These are phyloP conservation scores for Girardinus metallicus DNA, from an alignment of 2,797 vertebrate species.

Conservation along the genomic window DNA sequence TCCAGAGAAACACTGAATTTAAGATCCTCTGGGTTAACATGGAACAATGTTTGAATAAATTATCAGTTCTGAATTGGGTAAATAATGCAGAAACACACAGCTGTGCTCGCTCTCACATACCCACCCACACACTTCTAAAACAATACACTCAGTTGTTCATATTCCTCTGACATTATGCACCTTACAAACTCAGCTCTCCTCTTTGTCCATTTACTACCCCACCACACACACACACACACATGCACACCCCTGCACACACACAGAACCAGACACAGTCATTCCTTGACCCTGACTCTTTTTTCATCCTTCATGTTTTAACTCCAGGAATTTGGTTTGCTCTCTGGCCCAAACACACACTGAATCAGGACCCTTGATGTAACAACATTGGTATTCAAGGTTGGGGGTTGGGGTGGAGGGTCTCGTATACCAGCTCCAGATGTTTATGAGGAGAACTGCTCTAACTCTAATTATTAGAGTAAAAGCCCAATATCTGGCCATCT, in stretches of 20 bases:
- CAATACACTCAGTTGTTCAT: conserved; percentile 47
- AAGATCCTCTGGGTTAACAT: conserved; percentile 22
- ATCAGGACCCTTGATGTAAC: conserved; percentile 69
- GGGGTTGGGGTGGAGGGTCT: conserved; percentile 28
- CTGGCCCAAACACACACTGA: conserved; percentile 25
- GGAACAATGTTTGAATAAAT: conserved; percentile 39
- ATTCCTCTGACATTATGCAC: conserved; percentile 27
- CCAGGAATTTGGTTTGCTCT: conserved; percentile 53
- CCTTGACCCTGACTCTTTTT: conserved; percentile 33
- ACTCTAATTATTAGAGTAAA: conserved; percentile 7
- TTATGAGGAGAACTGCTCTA: conserved; percentile 18
- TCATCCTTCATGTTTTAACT: conserved; percentile 45
- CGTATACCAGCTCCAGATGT: conserved; percentile 70
- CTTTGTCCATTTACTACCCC: conserved; percentile 27
- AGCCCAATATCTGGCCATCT: neutral
- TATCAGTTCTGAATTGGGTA: conserved; percentile 38
- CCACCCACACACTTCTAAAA: conserved; percentile 41
- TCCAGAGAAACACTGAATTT: conserved; percentile 18
- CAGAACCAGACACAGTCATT: neutral
- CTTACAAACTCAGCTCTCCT: conserved; percentile 20
- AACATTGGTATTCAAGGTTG: conserved; percentile 68
- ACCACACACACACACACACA: neutral
- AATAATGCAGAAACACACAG: conserved; percentile 57
- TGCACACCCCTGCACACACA: neutral
- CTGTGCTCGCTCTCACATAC: conserved; percentile 47